Conservation (phyloP, 2,797 vertebrate genomes). For the Pseudochirops corinnae region DNA sequence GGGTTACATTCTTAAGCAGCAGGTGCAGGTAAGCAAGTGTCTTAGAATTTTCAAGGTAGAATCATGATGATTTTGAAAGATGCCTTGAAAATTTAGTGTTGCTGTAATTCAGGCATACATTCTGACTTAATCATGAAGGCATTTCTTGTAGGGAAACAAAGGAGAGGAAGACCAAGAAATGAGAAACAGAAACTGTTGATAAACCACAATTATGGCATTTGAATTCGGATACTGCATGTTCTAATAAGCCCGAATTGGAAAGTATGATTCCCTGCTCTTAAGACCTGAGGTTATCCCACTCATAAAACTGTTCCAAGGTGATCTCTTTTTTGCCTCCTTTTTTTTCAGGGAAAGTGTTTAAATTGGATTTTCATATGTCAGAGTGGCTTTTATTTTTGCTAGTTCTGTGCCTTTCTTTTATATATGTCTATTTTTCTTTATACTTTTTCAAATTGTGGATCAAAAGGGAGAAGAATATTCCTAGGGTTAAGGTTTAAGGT, state of each 20-base stretch:
- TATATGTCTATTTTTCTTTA: not conserved
- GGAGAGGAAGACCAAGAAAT: not conserved
- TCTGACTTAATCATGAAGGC: not conserved
- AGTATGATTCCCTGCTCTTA: not conserved
- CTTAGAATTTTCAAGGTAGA: not conserved
- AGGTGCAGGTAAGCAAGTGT: not conserved
- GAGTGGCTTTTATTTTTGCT: not conserved
- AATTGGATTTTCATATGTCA: conserved; percentile 1
- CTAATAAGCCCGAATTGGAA: not conserved
- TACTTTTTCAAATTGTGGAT: conserved; percentile 22
- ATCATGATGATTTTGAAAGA: not conserved
- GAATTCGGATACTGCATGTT: not conserved
- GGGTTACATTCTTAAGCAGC: not conserved
- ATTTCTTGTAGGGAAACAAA: not conserved
- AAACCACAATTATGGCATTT: not conserved
- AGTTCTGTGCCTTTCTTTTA: not conserved
- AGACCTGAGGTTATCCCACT: not conserved
- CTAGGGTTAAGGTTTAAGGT: conserved; percentile 12
- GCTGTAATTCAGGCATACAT: not conserved
- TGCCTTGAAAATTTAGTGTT: conserved; percentile 21
- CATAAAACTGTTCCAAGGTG: not conserved
- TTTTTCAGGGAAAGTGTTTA: conserved; percentile 5
- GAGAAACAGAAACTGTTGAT: not conserved
- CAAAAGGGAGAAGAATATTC: conserved; percentile 45
- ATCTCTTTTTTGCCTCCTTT: not conserved